A percentile compares a stretch with the other conserved stretches of the same genome.
These are phyloP conservation scores for Oryzias melastigma DNA, from an alignment of 2,113 vertebrate genomes.

Conservation along the genomic window DNA sequence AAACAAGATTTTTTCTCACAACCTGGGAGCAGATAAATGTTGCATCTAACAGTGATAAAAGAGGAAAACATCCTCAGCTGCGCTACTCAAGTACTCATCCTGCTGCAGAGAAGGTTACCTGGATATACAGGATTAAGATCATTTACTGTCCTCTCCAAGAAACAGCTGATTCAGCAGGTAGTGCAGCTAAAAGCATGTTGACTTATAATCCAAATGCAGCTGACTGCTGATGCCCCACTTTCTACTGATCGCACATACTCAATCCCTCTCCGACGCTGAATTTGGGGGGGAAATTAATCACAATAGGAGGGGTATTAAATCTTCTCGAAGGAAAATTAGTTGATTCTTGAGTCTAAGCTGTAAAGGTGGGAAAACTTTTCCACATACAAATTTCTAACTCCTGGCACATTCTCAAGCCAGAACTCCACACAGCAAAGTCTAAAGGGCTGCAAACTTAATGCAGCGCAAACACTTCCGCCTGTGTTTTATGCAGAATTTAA, in stretches of 20 bases:
- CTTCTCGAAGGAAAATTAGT: constrained; percentile 10
- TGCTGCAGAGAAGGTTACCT: constrained; percentile 58
- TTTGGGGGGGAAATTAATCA: constrained; percentile 39
- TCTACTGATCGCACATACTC: constrained; percentile 33
- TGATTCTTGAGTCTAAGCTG: constrained; percentile 35
- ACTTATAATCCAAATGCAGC: constrained; percentile 61
- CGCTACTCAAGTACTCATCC: constrained; percentile 12
- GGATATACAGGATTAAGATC: constrained; percentile 61
- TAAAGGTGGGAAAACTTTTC: constrained; percentile 18
- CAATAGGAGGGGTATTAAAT: constrained; percentile 26
- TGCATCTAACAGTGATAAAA: neutral
- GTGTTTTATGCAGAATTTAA: no score
- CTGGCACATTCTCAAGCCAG: neutral
- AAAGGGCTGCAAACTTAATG: neutral
- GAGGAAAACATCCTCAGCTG: constrained; percentile 5
- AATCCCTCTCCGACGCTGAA: constrained; percentile 16
- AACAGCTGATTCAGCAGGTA: constrained; percentile 63
- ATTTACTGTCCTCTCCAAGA: constrained; percentile 53
- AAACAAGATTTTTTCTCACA: constrained; percentile 4
- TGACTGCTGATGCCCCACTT: constrained; percentile 59
- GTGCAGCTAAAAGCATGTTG: constrained; percentile 53
- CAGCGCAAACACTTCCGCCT: neutral
- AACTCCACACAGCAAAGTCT: neutral
- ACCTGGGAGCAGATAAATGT: constrained; percentile 2
- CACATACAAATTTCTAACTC: neutral